Percentiles rank a stretch among this genome's conserved stretches.
These are phyloP conservation scores for Chiroxiphia lanceolata DNA, from an alignment of 2,797 vertebrate species.

Conservation along the genomic window DNA sequence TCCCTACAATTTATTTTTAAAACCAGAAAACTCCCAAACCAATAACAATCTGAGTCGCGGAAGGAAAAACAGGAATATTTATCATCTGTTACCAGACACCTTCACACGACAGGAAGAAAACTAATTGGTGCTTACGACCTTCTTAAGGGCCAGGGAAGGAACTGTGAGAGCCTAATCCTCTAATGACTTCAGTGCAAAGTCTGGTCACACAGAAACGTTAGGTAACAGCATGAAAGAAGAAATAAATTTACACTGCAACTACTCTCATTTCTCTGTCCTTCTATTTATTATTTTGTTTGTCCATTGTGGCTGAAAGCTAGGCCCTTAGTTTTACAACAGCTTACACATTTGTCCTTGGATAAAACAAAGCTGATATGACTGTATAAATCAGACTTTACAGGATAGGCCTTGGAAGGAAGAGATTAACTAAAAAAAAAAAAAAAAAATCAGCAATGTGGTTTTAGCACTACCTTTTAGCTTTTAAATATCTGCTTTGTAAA, in stretches of 20 bases:
- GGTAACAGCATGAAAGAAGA: background rate
- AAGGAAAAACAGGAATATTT: background rate
- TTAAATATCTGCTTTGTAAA: background rate
- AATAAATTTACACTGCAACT: background rate
- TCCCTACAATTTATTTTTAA: background rate
- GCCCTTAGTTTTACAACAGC: background rate
- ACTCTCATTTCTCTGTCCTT: background rate
- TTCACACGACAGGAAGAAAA: background rate
- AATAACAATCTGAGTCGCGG: fast-evolving
- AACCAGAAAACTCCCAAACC: background rate
- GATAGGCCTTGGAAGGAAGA: background rate
- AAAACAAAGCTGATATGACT: background rate
- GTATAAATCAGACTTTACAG: background rate
- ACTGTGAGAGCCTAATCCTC: background rate
- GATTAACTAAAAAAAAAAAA: background rate
- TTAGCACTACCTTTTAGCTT: background rate
- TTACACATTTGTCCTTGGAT: background rate
- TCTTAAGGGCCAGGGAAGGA: background rate
- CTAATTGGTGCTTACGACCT: background rate
- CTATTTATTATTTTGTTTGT: background rate
- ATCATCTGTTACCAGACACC: background rate
- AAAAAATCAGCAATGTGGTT: background rate
- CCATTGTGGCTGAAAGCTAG: background rate
- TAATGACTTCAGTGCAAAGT: background rate
- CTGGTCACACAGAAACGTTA: background rate